phyloP scores from a whole-genome alignment of 2,797 vertebrate genomes.

The Pangasius macronema region DNA sequence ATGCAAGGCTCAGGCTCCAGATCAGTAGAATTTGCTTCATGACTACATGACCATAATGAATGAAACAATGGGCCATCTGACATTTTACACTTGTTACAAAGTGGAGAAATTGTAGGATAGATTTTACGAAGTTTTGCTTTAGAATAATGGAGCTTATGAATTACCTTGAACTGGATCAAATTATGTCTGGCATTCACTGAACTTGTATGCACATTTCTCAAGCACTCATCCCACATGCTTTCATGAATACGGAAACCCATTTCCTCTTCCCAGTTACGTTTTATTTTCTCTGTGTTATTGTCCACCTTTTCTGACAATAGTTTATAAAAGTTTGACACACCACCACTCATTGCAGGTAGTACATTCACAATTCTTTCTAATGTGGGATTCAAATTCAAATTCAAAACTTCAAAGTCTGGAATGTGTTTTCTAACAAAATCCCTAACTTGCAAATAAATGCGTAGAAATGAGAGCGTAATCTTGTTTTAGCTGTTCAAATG shows the following conservation, averaged over 20 bases:
- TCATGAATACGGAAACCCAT: not conserved
- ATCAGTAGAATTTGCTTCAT: too few species aligned
- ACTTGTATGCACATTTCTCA: too few species aligned
- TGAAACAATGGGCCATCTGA: too few species aligned
- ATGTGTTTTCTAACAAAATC: not conserved
- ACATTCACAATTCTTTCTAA: not conserved
- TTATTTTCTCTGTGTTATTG: not conserved
- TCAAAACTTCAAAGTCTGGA: not conserved
- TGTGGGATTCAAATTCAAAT: not conserved
- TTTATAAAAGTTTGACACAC: not conserved
- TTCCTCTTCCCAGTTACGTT: not conserved
- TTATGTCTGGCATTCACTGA: not conserved
- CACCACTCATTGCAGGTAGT: not conserved
- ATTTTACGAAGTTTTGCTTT: too few species aligned
- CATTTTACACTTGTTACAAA: not conserved
- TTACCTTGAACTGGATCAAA: not conserved
- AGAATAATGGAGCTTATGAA: too few species aligned
- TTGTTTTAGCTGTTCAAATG: not conserved
- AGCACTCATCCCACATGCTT: too few species aligned
- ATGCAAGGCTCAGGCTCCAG: too few species aligned
- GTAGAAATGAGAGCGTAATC: not conserved
- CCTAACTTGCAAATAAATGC: not conserved
- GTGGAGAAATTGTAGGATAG: too few species aligned
- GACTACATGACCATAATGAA: too few species aligned
- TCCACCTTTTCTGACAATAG: not conserved